phyloP scores from a whole-genome alignment of 2,113 vertebrate genomes.

The Brienomyrus longianalis region DNA sequence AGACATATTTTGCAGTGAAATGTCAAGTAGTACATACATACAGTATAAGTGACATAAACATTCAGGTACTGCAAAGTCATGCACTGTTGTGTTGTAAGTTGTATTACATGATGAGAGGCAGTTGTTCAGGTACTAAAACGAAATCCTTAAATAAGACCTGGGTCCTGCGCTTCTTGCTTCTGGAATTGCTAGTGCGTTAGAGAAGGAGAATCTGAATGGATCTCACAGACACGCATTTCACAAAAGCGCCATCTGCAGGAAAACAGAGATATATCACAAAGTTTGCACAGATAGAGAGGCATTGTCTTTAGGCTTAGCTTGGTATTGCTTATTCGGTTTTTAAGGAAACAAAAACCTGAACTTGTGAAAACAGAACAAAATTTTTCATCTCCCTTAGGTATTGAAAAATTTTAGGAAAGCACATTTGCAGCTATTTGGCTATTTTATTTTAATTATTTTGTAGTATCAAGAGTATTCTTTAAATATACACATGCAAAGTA shows the following conservation, averaged over 20 bases:
- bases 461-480: neutral
- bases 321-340: neutral
- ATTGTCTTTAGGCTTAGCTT: neutral
- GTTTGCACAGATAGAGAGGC: neutral
- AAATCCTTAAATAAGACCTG: neutral
- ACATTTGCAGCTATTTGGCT: too few species aligned
- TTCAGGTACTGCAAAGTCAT: neutral
- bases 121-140: neutral
- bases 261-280: neutral
- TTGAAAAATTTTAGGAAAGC: neutral
- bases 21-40: neutral
- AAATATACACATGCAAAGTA: neutral
- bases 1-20: neutral
- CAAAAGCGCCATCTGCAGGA: neutral
- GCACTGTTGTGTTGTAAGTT: neutral
- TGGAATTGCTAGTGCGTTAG: neutral
- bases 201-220: neutral
- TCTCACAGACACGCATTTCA: neutral
- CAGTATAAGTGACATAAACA: neutral
- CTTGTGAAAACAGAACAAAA: neutral
- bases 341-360: neutral
- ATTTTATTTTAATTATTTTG: neutral
- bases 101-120: neutral
- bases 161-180: neutral
- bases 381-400: neutral